phyloP scores from a whole-genome alignment of 2,888 invertebrate species.

The Drosophila heteroneura region DNA sequence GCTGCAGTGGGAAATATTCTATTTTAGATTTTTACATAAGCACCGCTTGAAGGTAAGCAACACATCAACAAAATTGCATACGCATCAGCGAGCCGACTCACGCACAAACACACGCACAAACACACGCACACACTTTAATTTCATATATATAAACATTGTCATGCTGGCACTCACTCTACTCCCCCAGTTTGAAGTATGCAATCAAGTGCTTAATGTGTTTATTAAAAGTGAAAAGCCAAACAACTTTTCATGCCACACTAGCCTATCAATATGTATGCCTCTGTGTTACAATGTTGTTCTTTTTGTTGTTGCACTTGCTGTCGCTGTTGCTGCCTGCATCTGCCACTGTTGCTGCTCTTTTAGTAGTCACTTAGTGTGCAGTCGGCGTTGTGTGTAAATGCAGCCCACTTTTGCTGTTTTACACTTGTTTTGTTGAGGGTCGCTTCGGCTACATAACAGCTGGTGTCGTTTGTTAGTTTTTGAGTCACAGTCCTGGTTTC shows the following conservation, averaged over 20 bases:
- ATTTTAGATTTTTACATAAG: conserved; percentile 42
- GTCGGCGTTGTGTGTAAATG: conserved; percentile 50
- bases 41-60: conserved; percentile 22
- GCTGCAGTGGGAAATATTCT: conserved; percentile 29
- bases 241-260: conserved; percentile 48
- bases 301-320: conserved; percentile 7
- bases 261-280: conserved; percentile 40
- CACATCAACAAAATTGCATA: conserved; percentile 23
- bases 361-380: conserved; percentile 57
- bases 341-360: conserved; percentile 20
- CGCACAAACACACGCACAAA: conserved; percentile 1
- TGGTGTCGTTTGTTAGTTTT: conserved; percentile 25
- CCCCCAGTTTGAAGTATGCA: conserved; percentile 51
- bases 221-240: conserved; percentile 74
- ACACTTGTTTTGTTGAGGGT: conserved; percentile 20
- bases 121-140: background rate
- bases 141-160: conserved; percentile 5
- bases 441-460: conserved; percentile 16
- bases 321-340: conserved; percentile 23
- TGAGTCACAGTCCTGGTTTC: background rate
- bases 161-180: conserved; percentile 8
- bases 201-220: conserved; percentile 74
- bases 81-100: conserved; percentile 34
- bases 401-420: conserved; percentile 46
- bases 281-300: background rate